These are phyloP conservation scores for Euplexia lucipara DNA, from an alignment of 2,888 invertebrate genomes.

Conservation along the genomic window DNA sequence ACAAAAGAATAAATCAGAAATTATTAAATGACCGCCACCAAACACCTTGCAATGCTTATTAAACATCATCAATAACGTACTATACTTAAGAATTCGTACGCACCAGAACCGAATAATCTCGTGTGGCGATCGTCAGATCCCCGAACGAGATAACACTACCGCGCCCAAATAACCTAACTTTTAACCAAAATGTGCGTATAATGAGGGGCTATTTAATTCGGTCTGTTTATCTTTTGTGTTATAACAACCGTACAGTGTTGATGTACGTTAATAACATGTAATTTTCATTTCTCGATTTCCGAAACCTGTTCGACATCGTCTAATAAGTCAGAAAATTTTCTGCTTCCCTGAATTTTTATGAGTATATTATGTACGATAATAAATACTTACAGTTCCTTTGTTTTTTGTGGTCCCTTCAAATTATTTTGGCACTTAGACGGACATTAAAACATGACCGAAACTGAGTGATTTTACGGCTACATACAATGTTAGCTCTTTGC, in stretches of 20 bases:
- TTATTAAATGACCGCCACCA: slow-evolving; percentile 48
- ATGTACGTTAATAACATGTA: slow-evolving; percentile 89
- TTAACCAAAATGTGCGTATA: slow-evolving; percentile 86
- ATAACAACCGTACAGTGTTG: slow-evolving; percentile 88
- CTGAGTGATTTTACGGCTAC: slow-evolving; percentile 42
- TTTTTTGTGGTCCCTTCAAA: slow-evolving; percentile 61
- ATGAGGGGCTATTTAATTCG: slow-evolving; percentile 88
- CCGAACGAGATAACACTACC: slow-evolving; percentile 79
- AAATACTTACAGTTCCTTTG: slow-evolving; percentile 73
- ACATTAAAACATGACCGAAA: slow-evolving; percentile 33
- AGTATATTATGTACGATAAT: slow-evolving; percentile 73
- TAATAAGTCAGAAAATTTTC: slow-evolving; percentile 83
- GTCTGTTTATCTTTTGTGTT: slow-evolving; percentile 89
- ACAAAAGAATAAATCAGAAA: slow-evolving; percentile 50
- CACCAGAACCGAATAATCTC: slow-evolving; percentile 82
- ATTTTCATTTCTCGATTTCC: slow-evolving; percentile 88
- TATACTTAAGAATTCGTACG: slow-evolving; percentile 69
- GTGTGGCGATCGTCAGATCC: slow-evolving; percentile 80
- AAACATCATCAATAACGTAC: slow-evolving; percentile 65
- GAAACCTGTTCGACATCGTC: slow-evolving; percentile 85
- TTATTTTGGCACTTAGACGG: slow-evolving; percentile 58
- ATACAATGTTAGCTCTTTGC: slow-evolving; percentile 8
- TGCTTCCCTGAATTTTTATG: slow-evolving; percentile 83
- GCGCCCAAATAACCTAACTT: slow-evolving; percentile 84
- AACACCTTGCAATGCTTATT: slow-evolving; percentile 67